Conservation (phyloP, 2,113 vertebrate genomes). For the Centropus bengalensis region DNA sequence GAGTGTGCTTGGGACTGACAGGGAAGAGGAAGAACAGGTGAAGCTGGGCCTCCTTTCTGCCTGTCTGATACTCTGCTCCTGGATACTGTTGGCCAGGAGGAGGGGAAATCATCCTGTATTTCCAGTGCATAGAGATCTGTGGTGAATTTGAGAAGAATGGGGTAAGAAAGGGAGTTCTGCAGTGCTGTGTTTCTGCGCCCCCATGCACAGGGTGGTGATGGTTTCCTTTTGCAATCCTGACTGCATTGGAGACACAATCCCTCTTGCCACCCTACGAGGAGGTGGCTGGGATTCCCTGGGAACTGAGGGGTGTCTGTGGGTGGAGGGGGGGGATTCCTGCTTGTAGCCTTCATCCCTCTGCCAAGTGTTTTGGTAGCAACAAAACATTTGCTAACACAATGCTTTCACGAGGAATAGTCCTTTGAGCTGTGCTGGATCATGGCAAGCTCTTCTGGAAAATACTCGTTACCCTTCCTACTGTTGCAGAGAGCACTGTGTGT, state of each 20-base stretch:
- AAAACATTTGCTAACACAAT: neutral
- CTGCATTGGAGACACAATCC: neutral
- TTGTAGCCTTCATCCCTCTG: neutral
- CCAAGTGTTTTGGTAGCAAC: neutral
- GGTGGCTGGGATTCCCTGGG: neutral
- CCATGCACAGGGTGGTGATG: fast-evolving
- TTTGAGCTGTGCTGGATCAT: neutral
- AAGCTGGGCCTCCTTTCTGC: neutral
- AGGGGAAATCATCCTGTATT: neutral
- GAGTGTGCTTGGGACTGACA: neutral
- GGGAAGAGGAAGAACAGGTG: neutral
- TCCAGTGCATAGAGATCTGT: neutral
- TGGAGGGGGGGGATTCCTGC: neutral
- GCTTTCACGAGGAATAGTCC: neutral
- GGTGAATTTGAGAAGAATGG: neutral
- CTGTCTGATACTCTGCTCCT: neutral
- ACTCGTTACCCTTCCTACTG: neutral
- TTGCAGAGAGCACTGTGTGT: neutral
- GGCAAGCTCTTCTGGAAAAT: neutral
- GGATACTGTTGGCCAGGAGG: neutral
- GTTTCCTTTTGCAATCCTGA: neutral
- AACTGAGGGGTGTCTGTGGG: neutral
- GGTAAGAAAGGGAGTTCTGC: neutral
- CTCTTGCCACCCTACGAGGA: neutral
- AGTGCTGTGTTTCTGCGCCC: neutral